A percentile compares a stretch with the other conserved stretches of the same genome.
These are phyloP conservation scores for Eonycteris spelaea DNA, from an alignment of 2,113 vertebrate species.

Conservation along the genomic window DNA sequence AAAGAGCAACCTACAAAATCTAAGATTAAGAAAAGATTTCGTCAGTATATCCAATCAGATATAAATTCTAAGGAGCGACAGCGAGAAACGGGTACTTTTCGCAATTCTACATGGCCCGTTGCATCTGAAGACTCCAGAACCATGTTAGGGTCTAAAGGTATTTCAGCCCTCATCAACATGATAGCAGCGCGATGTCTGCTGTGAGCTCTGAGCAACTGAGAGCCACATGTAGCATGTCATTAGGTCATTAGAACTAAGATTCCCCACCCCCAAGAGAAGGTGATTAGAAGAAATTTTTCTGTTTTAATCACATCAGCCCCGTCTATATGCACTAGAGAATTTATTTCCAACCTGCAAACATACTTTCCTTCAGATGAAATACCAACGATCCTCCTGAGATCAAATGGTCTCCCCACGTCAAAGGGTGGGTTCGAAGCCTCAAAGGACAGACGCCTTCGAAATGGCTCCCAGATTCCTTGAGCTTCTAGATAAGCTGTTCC, in stretches of 20 bases:
- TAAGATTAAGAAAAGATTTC: neutral
- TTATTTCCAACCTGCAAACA: slow-evolving; percentile 69
- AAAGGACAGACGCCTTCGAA: slow-evolving; percentile 93
- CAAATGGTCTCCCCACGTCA: slow-evolving; percentile 95
- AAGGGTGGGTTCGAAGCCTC: slow-evolving; percentile 92
- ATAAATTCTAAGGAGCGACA: neutral
- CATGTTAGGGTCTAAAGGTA: neutral
- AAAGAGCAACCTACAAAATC: neutral
- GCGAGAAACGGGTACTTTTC: neutral
- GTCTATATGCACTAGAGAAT: neutral
- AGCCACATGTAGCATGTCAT: neutral
- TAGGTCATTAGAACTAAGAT: neutral
- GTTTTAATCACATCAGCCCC: neutral
- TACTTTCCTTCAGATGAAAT: slow-evolving; percentile 96
- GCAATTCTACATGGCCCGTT: neutral
- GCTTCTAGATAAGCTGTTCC: slow-evolving; percentile 97
- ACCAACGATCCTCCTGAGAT: slow-evolving; percentile 98
- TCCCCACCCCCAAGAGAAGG: neutral
- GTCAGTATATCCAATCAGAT: neutral
- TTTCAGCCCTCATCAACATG: neutral
- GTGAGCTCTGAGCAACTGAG: neutral
- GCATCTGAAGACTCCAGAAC: neutral
- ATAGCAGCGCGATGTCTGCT: neutral
- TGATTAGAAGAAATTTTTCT: neutral
- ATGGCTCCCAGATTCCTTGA: slow-evolving; percentile 98